Evolutionary conservation across 2,113 vertebrate genomes (phyloP).

Genomic region (Tonatia bakeri): DNA sequence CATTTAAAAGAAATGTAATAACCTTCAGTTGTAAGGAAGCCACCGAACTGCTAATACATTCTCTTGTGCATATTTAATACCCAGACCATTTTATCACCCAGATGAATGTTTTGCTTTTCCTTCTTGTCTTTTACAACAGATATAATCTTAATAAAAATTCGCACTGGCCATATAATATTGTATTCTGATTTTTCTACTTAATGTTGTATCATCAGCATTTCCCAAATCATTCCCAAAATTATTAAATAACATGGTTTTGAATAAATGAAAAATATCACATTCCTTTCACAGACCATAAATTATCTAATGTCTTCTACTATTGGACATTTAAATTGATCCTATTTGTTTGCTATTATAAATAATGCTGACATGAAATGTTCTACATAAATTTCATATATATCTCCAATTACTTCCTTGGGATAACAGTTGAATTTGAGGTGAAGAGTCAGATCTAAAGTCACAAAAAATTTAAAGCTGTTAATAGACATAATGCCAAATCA

Average conservation of each 20-base stretch:
- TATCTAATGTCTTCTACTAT: not conserved
- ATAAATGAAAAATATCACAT: not conserved
- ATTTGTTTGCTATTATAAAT: not conserved
- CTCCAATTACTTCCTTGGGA: not conserved
- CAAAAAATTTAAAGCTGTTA: not conserved
- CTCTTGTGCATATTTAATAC: not conserved
- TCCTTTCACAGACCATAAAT: not conserved
- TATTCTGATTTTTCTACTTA: constrained; percentile 24
- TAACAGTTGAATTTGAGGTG: not conserved
- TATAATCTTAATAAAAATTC: not conserved
- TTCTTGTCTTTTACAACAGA: not conserved
- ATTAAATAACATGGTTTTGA: not conserved
- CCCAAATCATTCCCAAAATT: not conserved
- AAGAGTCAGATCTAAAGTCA: not conserved
- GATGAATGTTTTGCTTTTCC: not conserved
- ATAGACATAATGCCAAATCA: not conserved
- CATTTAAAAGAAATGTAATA: not conserved
- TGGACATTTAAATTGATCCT: not conserved
- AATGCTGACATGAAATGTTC: not conserved
- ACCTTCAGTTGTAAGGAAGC: not conserved
- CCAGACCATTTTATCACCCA: not conserved
- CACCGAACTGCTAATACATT: not conserved
- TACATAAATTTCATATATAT: not conserved
- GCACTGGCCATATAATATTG: not conserved
- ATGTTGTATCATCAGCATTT: not conserved